Base-by-base conservation (phyloP, 1,140 invertebrate species). In the Choristoneura fumiferana region DNA sequence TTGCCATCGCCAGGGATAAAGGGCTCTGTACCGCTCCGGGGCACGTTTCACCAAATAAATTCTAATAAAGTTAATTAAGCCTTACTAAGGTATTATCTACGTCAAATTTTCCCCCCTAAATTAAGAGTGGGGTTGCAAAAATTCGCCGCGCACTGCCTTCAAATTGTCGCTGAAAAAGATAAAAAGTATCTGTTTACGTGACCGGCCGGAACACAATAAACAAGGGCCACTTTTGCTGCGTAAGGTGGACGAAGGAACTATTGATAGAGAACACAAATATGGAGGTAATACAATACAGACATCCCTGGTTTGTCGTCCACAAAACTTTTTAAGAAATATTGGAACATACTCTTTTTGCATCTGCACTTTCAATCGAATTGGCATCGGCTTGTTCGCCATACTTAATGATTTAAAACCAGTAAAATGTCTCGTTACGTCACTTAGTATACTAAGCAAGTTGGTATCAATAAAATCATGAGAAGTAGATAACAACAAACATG, bases 401-500 rank as follows among this genome's bases (percentile, higher is more conserved):
- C n/a, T n/a, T n/a, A n/a, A n/a, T n/a, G n/a, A n/a, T n/a, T n/a
- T n/a, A n/a, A n/a, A n/a, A n/a, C n/a, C n/a, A n/a, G n/a, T n/a
- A n/a, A n/a, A n/a, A n/a, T n/a, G n/a, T n/a, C n/a, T n/a, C n/a
- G n/a, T n/a, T n/a, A n/a, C 22, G 22, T 29, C 22, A 29, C 22
- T 3, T 29, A 29, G 22, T 29, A 29, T n/a, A n/a, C n/a, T n/a
- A n/a, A n/a, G n/a, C n/a, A n/a, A n/a, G n/a, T 52, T 58, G 14
- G 57, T 22, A 29, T 49, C 59, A 62, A 12, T 57, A 43, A 45
- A 29, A 43, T 58, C 39, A 53, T 45, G 29, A 0, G 34, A 56
- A 29, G 18, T 34, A 34, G 22, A 40, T 57, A 29, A 13, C 34
- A 29, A 29, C 6, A 29, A 29, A 29, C 22, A 18, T 17, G 14